Percentiles rank a stretch among this genome's conserved stretches.
Conservation (phyloP, 2,113 vertebrate species). For the Columba livia region DNA sequence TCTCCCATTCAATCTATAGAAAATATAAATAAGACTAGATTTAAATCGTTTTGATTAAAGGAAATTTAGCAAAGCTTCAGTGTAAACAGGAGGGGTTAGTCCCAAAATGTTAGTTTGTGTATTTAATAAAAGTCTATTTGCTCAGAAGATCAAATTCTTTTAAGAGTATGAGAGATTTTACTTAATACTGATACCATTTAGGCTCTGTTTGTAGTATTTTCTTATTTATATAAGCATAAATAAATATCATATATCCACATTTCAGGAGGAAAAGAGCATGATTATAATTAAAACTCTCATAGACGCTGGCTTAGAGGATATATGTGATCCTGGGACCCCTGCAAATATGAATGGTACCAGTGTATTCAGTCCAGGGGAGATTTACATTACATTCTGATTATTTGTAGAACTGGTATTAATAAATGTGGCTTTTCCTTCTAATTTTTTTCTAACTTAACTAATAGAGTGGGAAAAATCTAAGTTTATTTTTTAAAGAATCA, state of each 20-base stretch:
- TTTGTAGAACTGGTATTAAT: slow-evolving; percentile 52
- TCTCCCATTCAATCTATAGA: background rate
- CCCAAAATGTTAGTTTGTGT: background rate
- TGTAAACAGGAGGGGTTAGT: slow-evolving; percentile 8
- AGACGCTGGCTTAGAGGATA: background rate
- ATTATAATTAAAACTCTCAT: slow-evolving; percentile 8
- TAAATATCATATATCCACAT: background rate
- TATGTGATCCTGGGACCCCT: background rate
- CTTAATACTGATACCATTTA: background rate
- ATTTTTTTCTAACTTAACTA: slow-evolving; percentile 25
- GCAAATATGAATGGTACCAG: background rate
- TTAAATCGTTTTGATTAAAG: slow-evolving; percentile 35
- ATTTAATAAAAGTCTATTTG: background rate
- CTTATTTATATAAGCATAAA: background rate
- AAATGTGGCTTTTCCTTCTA: background rate
- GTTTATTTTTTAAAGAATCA: slow-evolving; percentile 34
- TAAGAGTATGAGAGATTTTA: background rate
- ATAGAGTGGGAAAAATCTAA: background rate
- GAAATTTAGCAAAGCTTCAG: background rate
- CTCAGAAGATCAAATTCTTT: background rate
- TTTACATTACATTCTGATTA: slow-evolving; percentile 5
- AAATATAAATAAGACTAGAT: background rate
- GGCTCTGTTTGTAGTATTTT: background rate
- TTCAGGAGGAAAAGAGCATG: background rate
- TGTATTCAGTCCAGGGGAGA: background rate